Base-by-base conservation (phyloP, 2,888 invertebrate genomes). In the Dicranocentrus wangi region DNA sequence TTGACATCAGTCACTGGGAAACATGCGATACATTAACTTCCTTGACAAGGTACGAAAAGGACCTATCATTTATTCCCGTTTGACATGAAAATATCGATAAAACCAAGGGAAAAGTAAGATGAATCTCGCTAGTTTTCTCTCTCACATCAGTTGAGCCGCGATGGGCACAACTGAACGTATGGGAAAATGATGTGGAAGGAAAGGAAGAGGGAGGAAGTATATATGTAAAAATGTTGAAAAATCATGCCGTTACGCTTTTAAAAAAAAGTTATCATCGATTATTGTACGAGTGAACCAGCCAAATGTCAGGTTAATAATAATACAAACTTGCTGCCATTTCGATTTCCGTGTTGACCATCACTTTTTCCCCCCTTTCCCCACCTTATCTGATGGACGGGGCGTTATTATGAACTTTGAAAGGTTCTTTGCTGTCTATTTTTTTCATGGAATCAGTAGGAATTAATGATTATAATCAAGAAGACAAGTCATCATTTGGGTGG, bases 401-500 rank as follows among this genome's bases (percentile, higher is more conserved):
- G 73, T 73, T 73, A 73, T 63, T 63, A 73, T 51, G 42, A 63
- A 39, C 32, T 47, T 32, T 72, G 61, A 72, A 61, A 61, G 47
- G 71, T 60, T 47, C 39, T 63, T 60, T 47, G 43, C 27, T 43
- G 25, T 58, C 55, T 23, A 39, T 63, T 47, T 47, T 70, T 69
- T 77, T 58, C 63, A 69, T 17, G 53, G 70, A 77, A 77, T 77
- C 77, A 61, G 69, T 77, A 77, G 77, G 70, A 70, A 77, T 70
- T 77, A 77, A 77, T 77, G 77, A 77, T 77, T 61, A 58, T 77
- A 77, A 70, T 70, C 69, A 77, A 77, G 61, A 10, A 53, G 66
- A 61, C 69, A 51, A 77, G 77, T 77, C 77, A 63, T 77, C 58
- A 63, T 77, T 77, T 77, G 77, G 77, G 70, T 70, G 77, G 70